phyloP scores from a whole-genome alignment of 2,113 vertebrate genomes.

The Neodon shergylaensis region DNA sequence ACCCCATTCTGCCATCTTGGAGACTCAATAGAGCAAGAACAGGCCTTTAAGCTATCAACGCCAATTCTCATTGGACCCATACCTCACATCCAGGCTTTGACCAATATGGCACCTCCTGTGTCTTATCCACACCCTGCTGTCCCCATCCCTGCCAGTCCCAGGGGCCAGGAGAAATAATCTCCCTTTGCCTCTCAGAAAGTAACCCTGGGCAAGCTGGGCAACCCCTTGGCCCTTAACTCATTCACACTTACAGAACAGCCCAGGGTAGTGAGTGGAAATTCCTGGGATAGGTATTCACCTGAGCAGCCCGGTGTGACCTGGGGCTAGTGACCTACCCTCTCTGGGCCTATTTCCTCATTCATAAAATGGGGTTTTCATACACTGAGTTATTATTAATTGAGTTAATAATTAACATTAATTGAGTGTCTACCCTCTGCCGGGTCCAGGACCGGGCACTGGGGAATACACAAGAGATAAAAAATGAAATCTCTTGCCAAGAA shows the following conservation, averaged over 20 bases:
- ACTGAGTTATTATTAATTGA: no score
- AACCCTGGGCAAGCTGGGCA: background rate
- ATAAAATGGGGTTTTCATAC: background rate
- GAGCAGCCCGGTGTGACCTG: background rate
- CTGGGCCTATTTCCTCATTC: background rate
- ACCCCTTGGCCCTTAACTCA: background rate
- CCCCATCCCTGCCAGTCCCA: background rate
- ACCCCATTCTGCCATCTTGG: background rate
- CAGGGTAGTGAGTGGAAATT: background rate
- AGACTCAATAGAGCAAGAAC: background rate
- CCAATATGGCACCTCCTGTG: background rate
- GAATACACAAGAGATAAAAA: background rate
- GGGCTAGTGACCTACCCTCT: background rate
- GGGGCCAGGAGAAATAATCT: background rate
- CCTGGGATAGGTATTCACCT: background rate
- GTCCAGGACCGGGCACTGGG: no score
- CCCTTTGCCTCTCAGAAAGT: background rate
- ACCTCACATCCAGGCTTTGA: background rate
- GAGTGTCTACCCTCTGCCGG: background rate
- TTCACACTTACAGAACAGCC: background rate
- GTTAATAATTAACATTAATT: background rate
- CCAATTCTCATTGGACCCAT: background rate
- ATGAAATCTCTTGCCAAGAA: background rate
- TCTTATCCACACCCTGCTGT: background rate
- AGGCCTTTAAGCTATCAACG: background rate